Conservation (phyloP, 2,888 invertebrate genomes). For the Pristionchus maxplancki region DNA sequence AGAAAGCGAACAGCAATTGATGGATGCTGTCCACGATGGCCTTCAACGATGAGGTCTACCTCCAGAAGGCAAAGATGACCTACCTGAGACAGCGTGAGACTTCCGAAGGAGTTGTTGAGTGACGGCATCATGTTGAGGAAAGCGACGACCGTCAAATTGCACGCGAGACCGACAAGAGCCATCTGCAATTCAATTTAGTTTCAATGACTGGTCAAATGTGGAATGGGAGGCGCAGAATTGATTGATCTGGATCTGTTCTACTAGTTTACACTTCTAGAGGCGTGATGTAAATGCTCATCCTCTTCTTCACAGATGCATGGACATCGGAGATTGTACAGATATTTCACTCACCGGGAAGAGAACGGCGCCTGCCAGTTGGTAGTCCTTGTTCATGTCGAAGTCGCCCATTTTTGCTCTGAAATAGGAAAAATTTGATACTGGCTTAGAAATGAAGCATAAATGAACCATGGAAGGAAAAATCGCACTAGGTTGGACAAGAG, state of each 20-base stretch:
- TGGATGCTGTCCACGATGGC: constrained; percentile 27
- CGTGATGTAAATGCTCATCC: no score
- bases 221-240: neutral
- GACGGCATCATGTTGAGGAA: constrained; percentile 56
- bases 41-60: neutral
- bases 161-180: constrained; percentile 56
- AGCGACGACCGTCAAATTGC: constrained; percentile 59
- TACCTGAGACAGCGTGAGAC: constrained; percentile 57
- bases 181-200: constrained; percentile 50
- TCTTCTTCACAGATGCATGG: no score
- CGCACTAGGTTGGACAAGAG: no score
- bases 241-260: no score
- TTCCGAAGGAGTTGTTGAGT: constrained; percentile 60
- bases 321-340: no score
- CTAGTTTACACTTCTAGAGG: no score
- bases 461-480: no score
- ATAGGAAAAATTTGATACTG: no score
- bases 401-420: neutral
- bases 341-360: constrained; percentile 17
- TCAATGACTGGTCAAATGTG: neutral
- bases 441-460: no score
- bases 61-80: neutral
- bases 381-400: constrained; percentile 24
- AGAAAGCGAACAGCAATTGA: constrained; percentile 31
- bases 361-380: neutral